Conservation (phyloP, 2,113 vertebrate genomes). For the Delphinapterus leucas region DNA sequence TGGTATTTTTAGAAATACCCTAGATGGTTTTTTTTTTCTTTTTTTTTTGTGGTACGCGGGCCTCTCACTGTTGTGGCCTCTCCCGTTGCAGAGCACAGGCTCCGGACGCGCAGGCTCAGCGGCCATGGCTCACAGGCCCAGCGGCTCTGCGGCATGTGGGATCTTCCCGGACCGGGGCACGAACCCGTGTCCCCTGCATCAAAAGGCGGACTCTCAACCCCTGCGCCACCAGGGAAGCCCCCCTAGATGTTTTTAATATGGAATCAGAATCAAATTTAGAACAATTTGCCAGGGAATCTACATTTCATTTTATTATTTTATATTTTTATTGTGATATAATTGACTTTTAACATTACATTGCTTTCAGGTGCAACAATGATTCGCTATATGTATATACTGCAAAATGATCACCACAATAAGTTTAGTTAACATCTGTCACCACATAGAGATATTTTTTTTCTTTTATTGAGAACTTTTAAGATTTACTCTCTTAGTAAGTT, state of each 20-base stretch:
- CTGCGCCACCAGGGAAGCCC: too few species aligned
- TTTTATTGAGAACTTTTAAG: neutral
- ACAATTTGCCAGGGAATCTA: neutral
- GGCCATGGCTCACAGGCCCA: too few species aligned
- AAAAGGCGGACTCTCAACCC: too few species aligned
- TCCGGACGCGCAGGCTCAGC: too few species aligned
- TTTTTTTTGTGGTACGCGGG: too few species aligned
- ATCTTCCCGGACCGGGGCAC: too few species aligned
- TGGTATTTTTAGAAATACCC: neutral
- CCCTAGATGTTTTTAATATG: neutral
- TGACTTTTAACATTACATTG: neutral
- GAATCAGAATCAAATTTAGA: conserved; percentile 5
- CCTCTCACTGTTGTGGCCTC: too few species aligned
- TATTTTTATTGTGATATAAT: neutral
- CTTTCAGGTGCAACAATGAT: neutral
- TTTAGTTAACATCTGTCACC: neutral
- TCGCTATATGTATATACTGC: neutral
- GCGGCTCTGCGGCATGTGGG: too few species aligned
- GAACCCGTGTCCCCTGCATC: too few species aligned
- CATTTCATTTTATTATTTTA: neutral
- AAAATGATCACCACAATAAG: neutral
- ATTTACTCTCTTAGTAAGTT: neutral
- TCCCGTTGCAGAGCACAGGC: too few species aligned
- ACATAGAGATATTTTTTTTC: neutral
- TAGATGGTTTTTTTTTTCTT: neutral